Percentiles rank a stretch among this genome's conserved stretches.
phyloP scores from a whole-genome alignment of 2,797 vertebrate species.

The Falco peregrinus region DNA sequence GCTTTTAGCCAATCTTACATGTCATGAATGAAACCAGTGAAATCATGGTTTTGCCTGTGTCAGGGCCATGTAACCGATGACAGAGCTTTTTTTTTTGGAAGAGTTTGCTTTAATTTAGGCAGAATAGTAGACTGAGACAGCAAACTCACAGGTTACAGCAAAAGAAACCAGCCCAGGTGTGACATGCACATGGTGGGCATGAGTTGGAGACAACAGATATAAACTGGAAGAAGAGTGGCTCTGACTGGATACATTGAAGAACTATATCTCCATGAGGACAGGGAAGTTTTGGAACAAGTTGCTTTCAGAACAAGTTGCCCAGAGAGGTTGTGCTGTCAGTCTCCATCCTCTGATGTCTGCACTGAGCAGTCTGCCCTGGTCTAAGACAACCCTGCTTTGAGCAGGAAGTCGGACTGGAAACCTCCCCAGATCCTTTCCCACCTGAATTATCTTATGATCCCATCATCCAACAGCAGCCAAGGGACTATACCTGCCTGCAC shows the following conservation, averaged over 20 bases:
- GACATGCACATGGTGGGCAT: neutral
- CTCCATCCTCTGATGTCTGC: neutral
- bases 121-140: neutral
- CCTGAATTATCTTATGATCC: neutral
- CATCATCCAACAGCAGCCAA: neutral
- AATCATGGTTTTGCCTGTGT: neutral
- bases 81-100: neutral
- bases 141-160: neutral
- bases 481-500: neutral
- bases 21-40: neutral
- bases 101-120: neutral
- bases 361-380: neutral
- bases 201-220: neutral
- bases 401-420: neutral
- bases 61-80: neutral
- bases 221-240: neutral
- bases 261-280: neutral
- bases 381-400: neutral
- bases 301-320: neutral
- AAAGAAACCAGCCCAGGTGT: neutral
- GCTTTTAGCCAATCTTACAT: neutral
- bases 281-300: neutral
- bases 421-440: neutral
- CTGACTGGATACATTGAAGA: neutral
- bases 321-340: neutral